Base-by-base conservation (phyloP, 2,797 vertebrate species). In the Sebastiscus tertius region DNA sequence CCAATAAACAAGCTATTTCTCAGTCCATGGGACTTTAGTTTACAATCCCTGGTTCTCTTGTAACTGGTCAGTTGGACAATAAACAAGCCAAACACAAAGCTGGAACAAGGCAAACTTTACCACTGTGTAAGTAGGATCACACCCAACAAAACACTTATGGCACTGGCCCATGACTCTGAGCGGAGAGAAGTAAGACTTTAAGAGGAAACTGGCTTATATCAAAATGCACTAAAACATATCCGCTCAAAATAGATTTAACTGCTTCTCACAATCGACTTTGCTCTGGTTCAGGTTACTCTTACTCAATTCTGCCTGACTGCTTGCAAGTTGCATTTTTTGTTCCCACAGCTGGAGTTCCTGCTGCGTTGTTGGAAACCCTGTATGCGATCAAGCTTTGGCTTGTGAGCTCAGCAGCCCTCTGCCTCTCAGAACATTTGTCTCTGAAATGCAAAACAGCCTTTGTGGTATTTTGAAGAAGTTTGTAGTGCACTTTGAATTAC, bases 391-490 rank as follows among this genome's bases (percentile, higher is more conserved):
- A 54, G 73, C 65, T 79, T 75, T 66, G 72, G 54, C 68, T 79
- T 73, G 62, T 79, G 83, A 85, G 74, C 78, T 77, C 77, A 69
- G 52, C 77, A 81, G n/a, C 81, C 64, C 42, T 70, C 34, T 75
- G 66, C 70, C 69, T 80, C 72, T 83, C 26, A 62, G 61, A 85
- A 78, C 56, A 61, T 72, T 67, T 60, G 65, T 80, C 78, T 88
- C 80, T 88, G 81, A 90, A 91, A 90, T 89, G 77, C 73, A 92
- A 86, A 90, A 75, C 36, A 81, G 49, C 29, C 74, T 77, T 72
- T 72, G 76, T 72, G 78, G 60, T 67, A 83, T 86, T 87, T 82
- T 76, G 42, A 75, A 75, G 60, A 78, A 64, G 67, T 82, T 72
- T 75, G n/a, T 56, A 12, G 11, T 69, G 73, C 73, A 73, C 79